Percentiles rank a stretch among this genome's conserved stretches.
Evolutionary conservation across 2,888 invertebrate genomes (phyloP).

Genomic region (Apodemia duryi): DNA sequence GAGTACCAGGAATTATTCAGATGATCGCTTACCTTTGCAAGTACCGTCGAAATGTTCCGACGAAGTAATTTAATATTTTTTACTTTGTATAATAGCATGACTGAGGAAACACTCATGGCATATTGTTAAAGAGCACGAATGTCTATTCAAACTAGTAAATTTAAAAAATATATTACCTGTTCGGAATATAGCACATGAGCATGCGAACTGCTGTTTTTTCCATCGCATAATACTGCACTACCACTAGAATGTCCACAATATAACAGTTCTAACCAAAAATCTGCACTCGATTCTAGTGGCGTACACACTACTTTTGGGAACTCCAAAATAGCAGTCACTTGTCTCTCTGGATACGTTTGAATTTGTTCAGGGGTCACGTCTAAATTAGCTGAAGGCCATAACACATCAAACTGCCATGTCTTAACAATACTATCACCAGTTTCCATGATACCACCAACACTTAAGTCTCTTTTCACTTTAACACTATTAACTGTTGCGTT

Average conservation of each 20-base stretch:
- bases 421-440: conserved; percentile 64
- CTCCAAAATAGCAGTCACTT: conserved; percentile 86
- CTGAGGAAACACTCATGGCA: not conserved
- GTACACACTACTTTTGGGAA: conserved; percentile 86
- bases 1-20: not conserved
- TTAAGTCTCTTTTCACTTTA: conserved; percentile 48
- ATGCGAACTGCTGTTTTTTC: conserved; percentile 70
- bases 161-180: conserved; percentile 58
- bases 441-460: conserved; percentile 58
- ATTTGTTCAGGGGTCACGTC: conserved; percentile 87
- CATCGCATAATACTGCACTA: conserved; percentile 85
- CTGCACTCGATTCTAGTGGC: conserved; percentile 80
- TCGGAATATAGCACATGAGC: conserved; percentile 87
- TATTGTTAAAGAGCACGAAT: not conserved
- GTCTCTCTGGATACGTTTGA: conserved; percentile 87
- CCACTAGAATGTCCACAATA: conserved; percentile 86
- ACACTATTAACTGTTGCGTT: conserved; percentile 28
- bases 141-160: not conserved
- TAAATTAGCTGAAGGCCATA: conserved; percentile 88
- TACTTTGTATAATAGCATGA: not conserved
- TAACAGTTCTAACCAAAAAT: conserved; percentile 88
- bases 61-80: conserved; percentile 9
- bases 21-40: conserved; percentile 10
- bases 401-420: conserved; percentile 84
- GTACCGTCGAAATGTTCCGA: not conserved